Evolutionary conservation across 2,888 invertebrate genomes (phyloP).

Genomic region (Andricus curvator): DNA sequence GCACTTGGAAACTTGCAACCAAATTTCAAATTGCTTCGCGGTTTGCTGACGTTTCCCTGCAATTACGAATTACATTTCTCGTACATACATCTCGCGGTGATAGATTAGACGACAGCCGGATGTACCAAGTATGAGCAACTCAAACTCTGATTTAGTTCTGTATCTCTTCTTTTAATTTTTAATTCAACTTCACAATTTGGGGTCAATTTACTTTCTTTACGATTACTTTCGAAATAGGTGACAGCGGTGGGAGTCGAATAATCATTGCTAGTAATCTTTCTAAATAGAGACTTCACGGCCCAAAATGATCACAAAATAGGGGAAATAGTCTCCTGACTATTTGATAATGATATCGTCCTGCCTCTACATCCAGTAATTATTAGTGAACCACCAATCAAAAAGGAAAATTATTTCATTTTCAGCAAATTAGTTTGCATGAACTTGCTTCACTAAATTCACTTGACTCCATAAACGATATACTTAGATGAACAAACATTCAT

Average conservation of each 20-base stretch:
- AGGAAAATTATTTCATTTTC: too few relatives aligned
- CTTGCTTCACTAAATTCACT: neutral
- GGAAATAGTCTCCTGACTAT: too few relatives aligned
- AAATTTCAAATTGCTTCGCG: constrained; percentile 25
- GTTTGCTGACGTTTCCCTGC: constrained; percentile 12
- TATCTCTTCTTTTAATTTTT: neutral
- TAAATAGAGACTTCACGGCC: too few relatives aligned
- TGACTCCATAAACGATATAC: neutral
- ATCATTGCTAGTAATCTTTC: too few relatives aligned
- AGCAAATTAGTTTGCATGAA: neutral
- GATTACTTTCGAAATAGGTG: too few relatives aligned
- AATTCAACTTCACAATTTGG: too few relatives aligned
- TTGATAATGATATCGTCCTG: too few relatives aligned
- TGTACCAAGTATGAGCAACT: neutral
- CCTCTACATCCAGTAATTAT: too few relatives aligned
- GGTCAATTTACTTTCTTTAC: too few relatives aligned
- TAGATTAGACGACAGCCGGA: constrained; percentile 2
- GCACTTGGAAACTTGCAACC: constrained; percentile 34
- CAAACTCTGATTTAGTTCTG: neutral
- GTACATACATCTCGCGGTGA: neutral
- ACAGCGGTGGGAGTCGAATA: too few relatives aligned
- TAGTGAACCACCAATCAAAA: neutral
- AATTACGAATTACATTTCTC: constrained; percentile 34
- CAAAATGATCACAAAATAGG: too few relatives aligned
- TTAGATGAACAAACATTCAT: neutral